Evolutionary conservation across 2,113 vertebrate genomes (phyloP).

Genomic region (Chionodraco myersi): DNA sequence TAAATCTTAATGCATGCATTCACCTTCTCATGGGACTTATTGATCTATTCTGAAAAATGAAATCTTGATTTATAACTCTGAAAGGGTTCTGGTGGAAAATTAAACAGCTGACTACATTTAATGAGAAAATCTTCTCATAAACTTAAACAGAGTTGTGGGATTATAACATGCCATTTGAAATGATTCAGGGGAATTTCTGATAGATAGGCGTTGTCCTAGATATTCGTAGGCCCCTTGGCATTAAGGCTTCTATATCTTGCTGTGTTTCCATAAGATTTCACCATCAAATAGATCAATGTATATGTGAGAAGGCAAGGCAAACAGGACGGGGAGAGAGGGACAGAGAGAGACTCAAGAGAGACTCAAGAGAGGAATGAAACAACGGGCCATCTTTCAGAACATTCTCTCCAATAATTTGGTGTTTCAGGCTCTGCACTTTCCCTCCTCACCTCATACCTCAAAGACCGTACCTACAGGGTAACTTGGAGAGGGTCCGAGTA

Average conservation of each 20-base stretch:
- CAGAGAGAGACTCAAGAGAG: neutral
- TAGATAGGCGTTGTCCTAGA: conserved; percentile 26
- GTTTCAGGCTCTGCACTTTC: no score
- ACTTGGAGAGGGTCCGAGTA: no score
- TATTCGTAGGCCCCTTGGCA: conserved; percentile 1
- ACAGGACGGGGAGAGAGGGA: conserved; percentile 10
- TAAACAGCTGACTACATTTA: conserved; percentile 12
- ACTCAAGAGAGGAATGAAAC: neutral
- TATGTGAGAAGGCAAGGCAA: neutral
- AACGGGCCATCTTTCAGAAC: conserved; percentile 19
- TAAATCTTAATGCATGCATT: conserved; percentile 68
- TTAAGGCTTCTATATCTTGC: neutral
- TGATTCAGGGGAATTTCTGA: neutral
- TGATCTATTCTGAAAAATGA: conserved; percentile 32
- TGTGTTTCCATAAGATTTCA: conserved; percentile 44
- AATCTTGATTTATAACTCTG: conserved; percentile 40
- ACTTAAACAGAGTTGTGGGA: neutral
- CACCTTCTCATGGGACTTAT: conserved; percentile 53
- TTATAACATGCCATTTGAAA: conserved; percentile 16
- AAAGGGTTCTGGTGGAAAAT: conserved; percentile 12
- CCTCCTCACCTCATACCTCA: no score
- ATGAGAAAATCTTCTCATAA: neutral
- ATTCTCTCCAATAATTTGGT: neutral
- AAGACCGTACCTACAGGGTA: no score
- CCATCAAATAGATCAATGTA: conserved; percentile 52